Evolutionary conservation across 2,113 vertebrate species (phyloP), one percentile per base, ranked within the genome.

Genomic region (Eretmochelys imbricata): DNA sequence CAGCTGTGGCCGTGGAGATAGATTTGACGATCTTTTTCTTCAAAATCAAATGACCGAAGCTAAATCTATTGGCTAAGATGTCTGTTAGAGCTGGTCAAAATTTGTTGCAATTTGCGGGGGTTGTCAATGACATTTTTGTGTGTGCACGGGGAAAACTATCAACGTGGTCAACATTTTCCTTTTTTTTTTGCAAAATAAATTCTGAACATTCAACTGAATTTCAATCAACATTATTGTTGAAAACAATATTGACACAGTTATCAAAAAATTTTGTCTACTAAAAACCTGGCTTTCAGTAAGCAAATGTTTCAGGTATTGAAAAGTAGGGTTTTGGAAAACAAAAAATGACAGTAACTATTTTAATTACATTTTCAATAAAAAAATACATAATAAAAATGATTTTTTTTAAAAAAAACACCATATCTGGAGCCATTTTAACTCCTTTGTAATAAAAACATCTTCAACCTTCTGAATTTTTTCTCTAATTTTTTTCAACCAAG

Each of bases 1-100:
- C 89, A 96, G 95, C 96, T 97, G 94, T 97, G 92, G 88, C 65
- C 85, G 25, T 80, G 65, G 80, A 1, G 10, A 72, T 27, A 85
- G 53, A 49, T 22, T 54, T 1, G 4, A 38, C 20, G 31, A 86
- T 46, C 81, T 75, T 38, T 24, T 51, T 8, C 19, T 88, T 85
- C 72, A 91, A 94, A 90, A 1, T 3, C 10, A 38, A 4, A 35
- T 80, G 88, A 65, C 4, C 2, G 49, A 53, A 89, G 10, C n/a
- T 8, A 87, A 51, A 42, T 0, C 25, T 62, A 2, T 10, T 55
- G 57, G 27, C 22, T 25, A 4, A 80, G 38, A 88, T 29, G 8
- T 5, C 42, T 48, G 0, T 10, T 19, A 85, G 16, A n/a, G 0
- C 19, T 85, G 20, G 13, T 20, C 4, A 3, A 53, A 82, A 42